Evolutionary conservation across 2,113 vertebrate species (phyloP).

Genomic region (Shinisaurus crocodilurus): DNA sequence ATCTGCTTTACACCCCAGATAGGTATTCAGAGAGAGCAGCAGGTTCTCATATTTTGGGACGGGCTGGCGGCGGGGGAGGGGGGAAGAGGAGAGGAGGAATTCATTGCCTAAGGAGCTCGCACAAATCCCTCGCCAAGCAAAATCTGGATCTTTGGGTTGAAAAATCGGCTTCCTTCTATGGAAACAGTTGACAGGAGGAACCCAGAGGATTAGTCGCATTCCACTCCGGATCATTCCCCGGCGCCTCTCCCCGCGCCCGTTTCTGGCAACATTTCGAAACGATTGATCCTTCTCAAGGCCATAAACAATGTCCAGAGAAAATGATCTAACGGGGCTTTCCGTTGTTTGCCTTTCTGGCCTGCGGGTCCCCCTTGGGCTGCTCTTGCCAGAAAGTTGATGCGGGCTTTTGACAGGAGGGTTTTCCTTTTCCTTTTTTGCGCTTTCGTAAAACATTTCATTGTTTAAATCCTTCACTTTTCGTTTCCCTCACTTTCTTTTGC

Average conservation of each 20-base stretch:
- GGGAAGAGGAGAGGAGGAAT: slow-evolving; percentile 51
- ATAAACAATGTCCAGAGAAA: slow-evolving; percentile 78
- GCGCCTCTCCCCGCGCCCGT: slow-evolving; percentile 44
- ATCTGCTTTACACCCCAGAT: not conserved
- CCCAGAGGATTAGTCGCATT: slow-evolving; percentile 85
- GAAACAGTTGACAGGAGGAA: slow-evolving; percentile 82
- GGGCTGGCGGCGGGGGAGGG: not conserved
- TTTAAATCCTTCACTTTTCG: not conserved
- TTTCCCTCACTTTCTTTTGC: not conserved
- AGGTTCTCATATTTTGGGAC: not conserved
- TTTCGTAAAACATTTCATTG: not conserved
- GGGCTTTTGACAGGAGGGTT: slow-evolving; percentile 50
- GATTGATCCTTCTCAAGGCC: slow-evolving; percentile 76
- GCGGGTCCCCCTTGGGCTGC: slow-evolving; percentile 46
- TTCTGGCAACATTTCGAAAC: slow-evolving; percentile 81
- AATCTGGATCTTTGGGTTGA: slow-evolving; percentile 80
- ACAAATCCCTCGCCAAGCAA: slow-evolving; percentile 74
- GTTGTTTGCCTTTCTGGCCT: slow-evolving; percentile 73
- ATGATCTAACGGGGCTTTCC: slow-evolving; percentile 77
- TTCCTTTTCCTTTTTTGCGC: slow-evolving; percentile 12
- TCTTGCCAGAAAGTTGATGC: slow-evolving; percentile 49
- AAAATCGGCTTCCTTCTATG: slow-evolving; percentile 80
- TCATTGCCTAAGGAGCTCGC: slow-evolving; percentile 66
- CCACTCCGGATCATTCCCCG: slow-evolving; percentile 75
- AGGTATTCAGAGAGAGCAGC: not conserved